Evolutionary conservation across 2,888 invertebrate species (phyloP).

Genomic region (Ecdyonurus torrentis): DNA sequence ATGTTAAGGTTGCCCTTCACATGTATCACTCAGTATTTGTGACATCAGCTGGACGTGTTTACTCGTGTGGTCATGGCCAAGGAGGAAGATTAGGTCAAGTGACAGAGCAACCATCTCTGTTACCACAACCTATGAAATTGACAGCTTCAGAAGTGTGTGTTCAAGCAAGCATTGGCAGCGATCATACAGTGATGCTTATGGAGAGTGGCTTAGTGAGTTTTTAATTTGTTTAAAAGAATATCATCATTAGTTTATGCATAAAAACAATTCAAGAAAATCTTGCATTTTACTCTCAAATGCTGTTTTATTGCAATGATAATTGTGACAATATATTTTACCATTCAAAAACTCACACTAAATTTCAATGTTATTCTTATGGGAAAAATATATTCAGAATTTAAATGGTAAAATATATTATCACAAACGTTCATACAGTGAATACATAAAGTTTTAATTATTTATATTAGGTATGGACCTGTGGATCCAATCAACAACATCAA

Average conservation of each 20-base stretch:
- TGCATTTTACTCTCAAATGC: constrained; percentile 4
- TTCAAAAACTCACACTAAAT: too few species aligned
- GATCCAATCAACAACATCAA: constrained; percentile 46
- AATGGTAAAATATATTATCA: too few species aligned
- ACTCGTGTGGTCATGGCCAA: constrained; percentile 65
- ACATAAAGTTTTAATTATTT: too few species aligned
- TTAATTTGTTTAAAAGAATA: constrained; percentile 20
- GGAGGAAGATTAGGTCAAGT: constrained; percentile 59
- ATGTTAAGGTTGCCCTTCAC: constrained; percentile 54
- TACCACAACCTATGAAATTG: constrained; percentile 30
- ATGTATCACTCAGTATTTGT: constrained; percentile 64
- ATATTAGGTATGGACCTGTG: constrained; percentile 38
- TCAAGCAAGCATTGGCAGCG: constrained; percentile 37
- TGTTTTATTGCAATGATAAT: constrained; percentile 8
- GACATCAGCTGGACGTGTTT: constrained; percentile 37
- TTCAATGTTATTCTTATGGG: too few species aligned
- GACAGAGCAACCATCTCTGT: constrained; percentile 36
- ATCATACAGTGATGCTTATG: constrained; percentile 48
- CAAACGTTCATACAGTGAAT: too few species aligned
- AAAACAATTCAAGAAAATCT: constrained; percentile 15
- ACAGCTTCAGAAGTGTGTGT: constrained; percentile 25
- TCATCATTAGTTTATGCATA: too few species aligned
- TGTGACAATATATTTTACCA: too few species aligned
- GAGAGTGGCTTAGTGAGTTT: constrained; percentile 41
- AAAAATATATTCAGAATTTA: too few species aligned